Conservation (phyloP, 2,113 vertebrate species). For the Lampris megalopsis region DNA sequence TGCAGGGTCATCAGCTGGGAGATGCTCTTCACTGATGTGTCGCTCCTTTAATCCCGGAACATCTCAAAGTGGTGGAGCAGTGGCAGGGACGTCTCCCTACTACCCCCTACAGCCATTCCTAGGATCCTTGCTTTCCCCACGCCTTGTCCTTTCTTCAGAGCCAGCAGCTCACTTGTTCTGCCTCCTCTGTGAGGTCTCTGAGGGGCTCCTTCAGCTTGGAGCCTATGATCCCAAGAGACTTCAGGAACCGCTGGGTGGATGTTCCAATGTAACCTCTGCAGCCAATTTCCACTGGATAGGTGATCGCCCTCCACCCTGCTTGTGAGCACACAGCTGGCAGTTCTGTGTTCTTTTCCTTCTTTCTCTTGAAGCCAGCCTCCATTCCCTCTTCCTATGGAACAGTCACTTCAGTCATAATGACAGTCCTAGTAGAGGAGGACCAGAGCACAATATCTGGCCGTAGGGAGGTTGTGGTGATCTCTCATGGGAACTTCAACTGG, state of each 20-base stretch:
- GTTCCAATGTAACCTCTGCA: conserved; percentile 14
- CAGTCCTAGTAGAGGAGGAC: not conserved
- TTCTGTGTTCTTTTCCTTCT: conserved; percentile 10
- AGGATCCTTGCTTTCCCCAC: not conserved
- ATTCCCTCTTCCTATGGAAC: not conserved
- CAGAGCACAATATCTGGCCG: not conserved
- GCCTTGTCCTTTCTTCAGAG: no score
- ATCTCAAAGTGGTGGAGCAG: no score
- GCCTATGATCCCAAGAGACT: conserved; percentile 4
- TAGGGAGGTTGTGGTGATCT: conserved; percentile 10
- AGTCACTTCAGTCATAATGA: not conserved
- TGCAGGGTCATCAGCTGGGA: not conserved
- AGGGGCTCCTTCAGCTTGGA: not conserved
- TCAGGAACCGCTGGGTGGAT: conserved; percentile 8
- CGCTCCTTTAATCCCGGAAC: no score
- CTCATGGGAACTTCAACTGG: conserved; percentile 9
- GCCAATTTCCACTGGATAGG: conserved; percentile 2
- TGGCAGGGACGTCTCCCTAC: not conserved
- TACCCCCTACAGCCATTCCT: not conserved
- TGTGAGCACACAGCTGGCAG: conserved; percentile 11
- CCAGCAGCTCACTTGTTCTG: conserved; percentile 1
- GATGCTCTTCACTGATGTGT: not conserved
- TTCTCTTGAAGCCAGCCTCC: conserved; percentile 10
- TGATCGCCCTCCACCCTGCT: not conserved
- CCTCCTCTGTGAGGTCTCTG: not conserved